Evolutionary conservation across 2,113 vertebrate genomes (phyloP), one percentile per base, ranked within the genome.

Genomic region (Opisthocomus hoazin): DNA sequence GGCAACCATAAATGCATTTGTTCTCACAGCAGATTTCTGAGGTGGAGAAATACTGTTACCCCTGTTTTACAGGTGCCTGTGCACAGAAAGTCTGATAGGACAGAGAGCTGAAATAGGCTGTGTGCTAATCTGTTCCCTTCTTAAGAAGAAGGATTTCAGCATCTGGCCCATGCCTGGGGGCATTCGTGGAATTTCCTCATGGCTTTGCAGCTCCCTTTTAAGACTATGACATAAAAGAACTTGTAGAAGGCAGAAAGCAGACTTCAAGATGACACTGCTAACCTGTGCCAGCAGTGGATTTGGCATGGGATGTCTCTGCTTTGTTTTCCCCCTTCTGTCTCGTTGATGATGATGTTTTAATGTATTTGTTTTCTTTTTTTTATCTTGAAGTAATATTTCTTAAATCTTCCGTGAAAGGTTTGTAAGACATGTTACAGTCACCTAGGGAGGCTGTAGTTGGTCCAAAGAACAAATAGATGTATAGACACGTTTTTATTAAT

Each of bases 391-490:
- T 86, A 57, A 61, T 84, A 17, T 89, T 71, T 94, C 86, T 88
- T 53, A 82, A 94, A 94, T 97, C 82, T 94, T 97, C 75, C 46
- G 13, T 94, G 86, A 85, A 96, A 93, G 66, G 76, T 93, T 97
- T 96, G n/a, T 87, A 90, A 76, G 94, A 82, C 66, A 57, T 87
- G 66, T 64, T 84, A 82, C 86, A 95, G 93, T 94, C 90, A 88
- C 50, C 39, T 64, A 65, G 83, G 85, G 84, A 96, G 95, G 39
- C 91, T 97, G 84, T 61, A 91, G 75, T 92, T 95, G 93, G 69
- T 96, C 96, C 95, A 96, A 97, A 97, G 97, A 98, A 48, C 82
- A 94, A 79, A 54, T 43, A 95, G 76, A 48, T 95, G 27, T 96
- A 95, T 96, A 89, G 81, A 89, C 45, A 70, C 65, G 84, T 95